Evolutionary conservation across 1,140 invertebrate species (phyloP).

Genomic region (Mesaphorura yosii): DNA sequence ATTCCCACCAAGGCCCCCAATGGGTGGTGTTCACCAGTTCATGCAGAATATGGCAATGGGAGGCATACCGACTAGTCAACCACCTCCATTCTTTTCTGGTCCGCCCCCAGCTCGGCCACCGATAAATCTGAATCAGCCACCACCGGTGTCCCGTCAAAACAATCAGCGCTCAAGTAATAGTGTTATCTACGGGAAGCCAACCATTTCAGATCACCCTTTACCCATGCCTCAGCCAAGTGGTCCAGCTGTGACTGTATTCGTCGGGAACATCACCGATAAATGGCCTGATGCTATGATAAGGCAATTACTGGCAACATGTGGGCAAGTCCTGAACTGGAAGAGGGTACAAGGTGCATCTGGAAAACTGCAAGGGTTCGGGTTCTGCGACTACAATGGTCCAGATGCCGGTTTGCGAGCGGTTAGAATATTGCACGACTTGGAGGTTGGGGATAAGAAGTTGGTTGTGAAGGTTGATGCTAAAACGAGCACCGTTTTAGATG

Average conservation of each 20-base stretch:
- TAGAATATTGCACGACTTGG: slow-evolving; percentile 81
- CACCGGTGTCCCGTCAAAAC: slow-evolving; percentile 22
- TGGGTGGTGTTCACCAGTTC: slow-evolving; percentile 35
- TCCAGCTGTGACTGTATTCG: slow-evolving; percentile 92
- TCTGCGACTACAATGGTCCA: slow-evolving; percentile 91
- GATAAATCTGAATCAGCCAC: slow-evolving; percentile 7
- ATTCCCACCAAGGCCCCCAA: slow-evolving; percentile 44
- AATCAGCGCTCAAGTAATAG: background rate
- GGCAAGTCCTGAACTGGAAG: slow-evolving; percentile 91
- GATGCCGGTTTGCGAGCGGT: slow-evolving; percentile 90
- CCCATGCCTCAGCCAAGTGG: slow-evolving; percentile 42
- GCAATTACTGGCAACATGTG: slow-evolving; percentile 79
- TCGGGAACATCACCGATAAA: slow-evolving; percentile 93
- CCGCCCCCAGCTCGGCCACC: slow-evolving; percentile 23
- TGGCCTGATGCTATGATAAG: slow-evolving; percentile 91
- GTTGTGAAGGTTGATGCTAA: slow-evolving; percentile 97
- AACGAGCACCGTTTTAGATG: slow-evolving; percentile 84
- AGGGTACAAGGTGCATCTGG: slow-evolving; percentile 69
- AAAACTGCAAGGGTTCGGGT: slow-evolving; percentile 70
- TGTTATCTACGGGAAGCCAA: slow-evolving; percentile 2
- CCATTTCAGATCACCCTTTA: background rate
- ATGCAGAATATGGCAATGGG: background rate
- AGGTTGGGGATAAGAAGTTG: slow-evolving; percentile 83
- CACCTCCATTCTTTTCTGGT: slow-evolving; percentile 26
- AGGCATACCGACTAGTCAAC: slow-evolving; percentile 23